phyloP scores from a whole-genome alignment of 2,888 invertebrate genomes.

The Scrobipalpa costella region DNA sequence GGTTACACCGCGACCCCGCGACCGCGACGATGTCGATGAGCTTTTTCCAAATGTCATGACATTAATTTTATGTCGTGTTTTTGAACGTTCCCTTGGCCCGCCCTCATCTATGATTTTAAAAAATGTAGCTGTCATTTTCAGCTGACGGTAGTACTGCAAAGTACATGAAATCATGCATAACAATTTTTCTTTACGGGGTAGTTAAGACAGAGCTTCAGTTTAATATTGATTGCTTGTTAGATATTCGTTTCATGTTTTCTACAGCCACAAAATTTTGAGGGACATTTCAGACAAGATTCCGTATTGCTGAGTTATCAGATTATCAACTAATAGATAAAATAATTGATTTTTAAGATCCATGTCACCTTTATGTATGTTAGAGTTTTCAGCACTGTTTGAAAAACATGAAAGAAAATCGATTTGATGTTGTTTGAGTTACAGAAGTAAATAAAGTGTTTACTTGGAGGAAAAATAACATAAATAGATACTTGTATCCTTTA shows the following conservation, averaged over 20 bases:
- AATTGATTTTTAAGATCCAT: no score
- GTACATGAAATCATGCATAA: background rate
- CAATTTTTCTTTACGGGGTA: background rate
- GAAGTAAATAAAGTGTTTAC: background rate
- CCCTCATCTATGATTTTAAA: background rate
- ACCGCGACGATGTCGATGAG: no score
- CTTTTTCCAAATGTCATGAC: background rate
- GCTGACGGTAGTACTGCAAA: background rate
- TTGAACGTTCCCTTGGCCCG: background rate
- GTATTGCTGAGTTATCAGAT: no score
- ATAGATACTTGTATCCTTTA: background rate
- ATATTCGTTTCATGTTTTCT: background rate
- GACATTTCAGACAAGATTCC: no score
- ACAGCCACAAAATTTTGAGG: background rate
- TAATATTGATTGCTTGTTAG: background rate
- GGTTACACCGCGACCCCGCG: no score
- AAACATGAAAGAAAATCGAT: background rate
- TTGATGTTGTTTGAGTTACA: background rate
- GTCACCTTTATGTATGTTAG: background rate
- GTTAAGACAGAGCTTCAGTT: background rate
- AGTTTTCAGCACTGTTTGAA: background rate
- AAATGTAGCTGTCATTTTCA: background rate
- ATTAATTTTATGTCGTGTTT: background rate
- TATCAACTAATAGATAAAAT: no score
- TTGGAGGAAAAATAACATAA: background rate